phyloP scores from a whole-genome alignment of 92 coral and sea anemone genomes.

The Palythoa heliodiscus region DNA sequence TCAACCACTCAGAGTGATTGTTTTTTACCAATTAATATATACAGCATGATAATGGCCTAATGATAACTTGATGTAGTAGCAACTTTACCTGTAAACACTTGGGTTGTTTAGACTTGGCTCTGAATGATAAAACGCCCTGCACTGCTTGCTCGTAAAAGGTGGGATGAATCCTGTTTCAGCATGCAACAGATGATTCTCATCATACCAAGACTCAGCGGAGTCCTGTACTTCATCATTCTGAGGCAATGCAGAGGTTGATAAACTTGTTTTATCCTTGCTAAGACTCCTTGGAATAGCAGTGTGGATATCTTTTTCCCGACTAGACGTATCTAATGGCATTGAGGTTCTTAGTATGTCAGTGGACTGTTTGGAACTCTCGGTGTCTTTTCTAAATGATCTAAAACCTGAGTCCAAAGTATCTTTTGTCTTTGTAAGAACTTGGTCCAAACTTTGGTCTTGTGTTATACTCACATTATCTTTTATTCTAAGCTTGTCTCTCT shows the following conservation, averaged over 20 bases:
- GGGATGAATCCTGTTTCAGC: constrained; percentile 26
- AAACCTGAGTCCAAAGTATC: neutral
- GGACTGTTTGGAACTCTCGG: neutral
- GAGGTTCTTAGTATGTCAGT: neutral
- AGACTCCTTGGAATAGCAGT: constrained; percentile 1
- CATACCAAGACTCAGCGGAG: neutral
- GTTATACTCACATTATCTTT: neutral
- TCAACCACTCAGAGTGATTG: no score
- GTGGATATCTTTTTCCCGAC: neutral
- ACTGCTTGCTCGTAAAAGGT: constrained; percentile 20
- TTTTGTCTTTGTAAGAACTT: neutral
- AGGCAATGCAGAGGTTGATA: constrained; percentile 12
- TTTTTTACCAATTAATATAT: no score
- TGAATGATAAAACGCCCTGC: constrained; percentile 30
- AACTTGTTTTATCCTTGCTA: constrained; percentile 8
- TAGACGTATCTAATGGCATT: neutral
- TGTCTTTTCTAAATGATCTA: neutral
- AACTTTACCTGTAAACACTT: constrained; percentile 10
- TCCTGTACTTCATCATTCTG: neutral
- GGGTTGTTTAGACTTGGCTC: constrained; percentile 35
- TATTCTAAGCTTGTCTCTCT: neutral
- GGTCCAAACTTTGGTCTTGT: constrained; percentile 2
- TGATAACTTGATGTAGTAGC: neutral
- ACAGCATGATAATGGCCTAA: no score
- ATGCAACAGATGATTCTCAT: constrained; percentile 3